phyloP scores from a whole-genome alignment of 1,140 invertebrate genomes.

The Lepeophtheirus salmonis region DNA sequence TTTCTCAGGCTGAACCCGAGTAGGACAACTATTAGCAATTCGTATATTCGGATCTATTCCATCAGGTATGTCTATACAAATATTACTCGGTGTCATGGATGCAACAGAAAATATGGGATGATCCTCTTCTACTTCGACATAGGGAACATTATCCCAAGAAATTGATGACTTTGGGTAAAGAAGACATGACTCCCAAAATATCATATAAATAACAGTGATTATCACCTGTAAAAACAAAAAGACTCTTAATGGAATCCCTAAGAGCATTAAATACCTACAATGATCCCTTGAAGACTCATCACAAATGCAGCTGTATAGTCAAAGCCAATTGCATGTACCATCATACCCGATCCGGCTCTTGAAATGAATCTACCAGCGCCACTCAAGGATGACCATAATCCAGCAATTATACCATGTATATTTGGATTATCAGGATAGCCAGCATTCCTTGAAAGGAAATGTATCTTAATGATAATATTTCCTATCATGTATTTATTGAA shows the following conservation, averaged over 20 bases:
- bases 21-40: background rate
- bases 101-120: no score
- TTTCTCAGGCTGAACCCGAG: background rate
- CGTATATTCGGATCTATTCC: background rate
- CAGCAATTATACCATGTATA: constrained; percentile 24
- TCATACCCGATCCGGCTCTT: constrained; percentile 23
- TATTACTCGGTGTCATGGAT: background rate
- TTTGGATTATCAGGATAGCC: constrained; percentile 23
- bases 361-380: constrained; percentile 24
- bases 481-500: no score
- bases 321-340: constrained; percentile 24
- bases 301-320: constrained; percentile 21
- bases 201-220: background rate
- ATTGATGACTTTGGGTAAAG: no score
- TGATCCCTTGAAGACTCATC: constrained; percentile 21
- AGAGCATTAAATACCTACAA: constrained; percentile 21
- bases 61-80: background rate
- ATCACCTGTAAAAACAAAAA: background rate
- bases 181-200: background rate
- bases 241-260: background rate
- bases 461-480: constrained; percentile 2
- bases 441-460: constrained; percentile 14
- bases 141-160: no score
- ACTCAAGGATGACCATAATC: constrained; percentile 24
- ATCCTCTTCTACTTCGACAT: no score